These are phyloP conservation scores for Columba guinea DNA, from an alignment of 2,797 vertebrate genomes.

Conservation along the genomic window DNA sequence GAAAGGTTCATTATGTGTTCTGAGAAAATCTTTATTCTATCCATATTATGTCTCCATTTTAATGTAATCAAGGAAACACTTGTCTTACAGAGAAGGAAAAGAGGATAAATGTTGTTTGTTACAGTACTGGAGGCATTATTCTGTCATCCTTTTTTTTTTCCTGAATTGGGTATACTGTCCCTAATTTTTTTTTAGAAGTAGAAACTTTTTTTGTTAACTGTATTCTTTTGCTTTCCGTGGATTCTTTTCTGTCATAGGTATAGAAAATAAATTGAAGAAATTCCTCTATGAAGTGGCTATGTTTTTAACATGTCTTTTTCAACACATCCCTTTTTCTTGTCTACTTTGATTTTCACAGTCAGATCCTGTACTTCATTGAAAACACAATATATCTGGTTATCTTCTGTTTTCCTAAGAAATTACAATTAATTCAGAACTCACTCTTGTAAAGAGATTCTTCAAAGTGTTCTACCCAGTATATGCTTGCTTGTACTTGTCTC, in stretches of 20 bases:
- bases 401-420: not conserved
- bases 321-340: not conserved
- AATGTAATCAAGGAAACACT: not conserved
- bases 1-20: slow-evolving; percentile 21
- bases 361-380: not conserved
- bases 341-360: not conserved
- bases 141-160: not conserved
- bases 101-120: not conserved
- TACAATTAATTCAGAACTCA: not conserved
- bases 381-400: not conserved
- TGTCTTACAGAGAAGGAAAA: not conserved
- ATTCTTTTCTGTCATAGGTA: not conserved
- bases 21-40: slow-evolving; percentile 6
- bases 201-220: not conserved
- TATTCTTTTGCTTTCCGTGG: not conserved
- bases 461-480: not conserved
- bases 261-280: not conserved
- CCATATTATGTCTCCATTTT: not conserved
- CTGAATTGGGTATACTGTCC: not conserved
- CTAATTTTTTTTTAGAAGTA: not conserved
- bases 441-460: not conserved
- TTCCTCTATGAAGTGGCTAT: not conserved
- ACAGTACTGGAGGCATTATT: not conserved
- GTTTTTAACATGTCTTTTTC: not conserved
- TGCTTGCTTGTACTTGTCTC: not conserved